phyloP scores from a whole-genome alignment of 2,113 vertebrate genomes.

The Setophaga kirtlandii region DNA sequence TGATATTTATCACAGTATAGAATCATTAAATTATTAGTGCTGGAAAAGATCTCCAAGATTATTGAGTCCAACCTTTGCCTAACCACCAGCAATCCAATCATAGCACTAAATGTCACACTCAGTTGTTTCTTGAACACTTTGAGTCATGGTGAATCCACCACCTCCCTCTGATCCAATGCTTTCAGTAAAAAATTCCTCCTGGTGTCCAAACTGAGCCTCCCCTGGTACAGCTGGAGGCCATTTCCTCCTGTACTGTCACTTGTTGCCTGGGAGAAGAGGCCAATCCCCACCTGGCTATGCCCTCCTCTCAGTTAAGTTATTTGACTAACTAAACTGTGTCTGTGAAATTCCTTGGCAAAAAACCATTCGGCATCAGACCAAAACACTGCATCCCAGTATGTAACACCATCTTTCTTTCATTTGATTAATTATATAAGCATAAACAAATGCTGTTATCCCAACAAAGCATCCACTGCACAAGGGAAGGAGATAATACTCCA shows the following conservation, averaged over 20 bases:
- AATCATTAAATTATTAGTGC: not conserved
- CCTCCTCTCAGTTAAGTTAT: not conserved
- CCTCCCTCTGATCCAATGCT: not conserved
- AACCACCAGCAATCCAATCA: not conserved
- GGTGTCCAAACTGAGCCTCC: not conserved
- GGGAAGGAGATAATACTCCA: not conserved
- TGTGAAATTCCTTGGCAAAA: not conserved
- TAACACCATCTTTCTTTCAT: not conserved
- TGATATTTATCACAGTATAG: not conserved
- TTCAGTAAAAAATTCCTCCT: not conserved
- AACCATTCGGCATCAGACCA: not conserved
- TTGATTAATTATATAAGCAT: not conserved
- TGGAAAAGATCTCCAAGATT: not conserved
- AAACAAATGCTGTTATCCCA: not conserved
- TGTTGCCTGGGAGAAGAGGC: not conserved
- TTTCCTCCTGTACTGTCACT: not conserved
- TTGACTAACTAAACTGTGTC: not conserved
- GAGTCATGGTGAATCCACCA: too few relatives aligned
- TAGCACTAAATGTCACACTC: accelerated
- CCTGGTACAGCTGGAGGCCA: not conserved
- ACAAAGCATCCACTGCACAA: not conserved
- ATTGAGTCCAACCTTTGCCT: not conserved
- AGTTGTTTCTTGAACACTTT: not conserved
- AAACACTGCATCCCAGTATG: not conserved
- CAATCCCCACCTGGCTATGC: not conserved